phyloP scores from a whole-genome alignment of 2,888 invertebrate species.

The Sussaba pulchella region DNA sequence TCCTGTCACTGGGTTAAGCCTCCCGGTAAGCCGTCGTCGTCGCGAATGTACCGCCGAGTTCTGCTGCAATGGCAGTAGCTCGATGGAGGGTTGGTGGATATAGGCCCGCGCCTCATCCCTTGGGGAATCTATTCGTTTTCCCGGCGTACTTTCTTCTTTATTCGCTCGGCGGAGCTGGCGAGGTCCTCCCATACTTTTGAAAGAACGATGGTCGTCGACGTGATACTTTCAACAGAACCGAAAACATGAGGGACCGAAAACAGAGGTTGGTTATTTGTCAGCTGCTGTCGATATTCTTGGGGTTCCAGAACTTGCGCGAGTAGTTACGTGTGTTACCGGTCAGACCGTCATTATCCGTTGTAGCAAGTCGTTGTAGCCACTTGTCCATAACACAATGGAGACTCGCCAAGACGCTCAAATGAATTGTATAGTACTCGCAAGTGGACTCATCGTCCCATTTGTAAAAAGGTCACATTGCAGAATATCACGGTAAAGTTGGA shows the following conservation, averaged over 20 bases:
- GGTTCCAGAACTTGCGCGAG: constrained; percentile 34
- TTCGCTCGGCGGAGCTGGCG: constrained; percentile 35
- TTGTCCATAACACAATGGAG: constrained; percentile 41
- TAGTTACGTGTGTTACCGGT: constrained; percentile 38
- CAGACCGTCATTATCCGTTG: constrained; percentile 51
- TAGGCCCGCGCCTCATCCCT: constrained; percentile 76
- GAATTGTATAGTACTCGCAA: constrained; percentile 17
- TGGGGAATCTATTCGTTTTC: constrained; percentile 81
- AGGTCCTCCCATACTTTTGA: constrained; percentile 36
- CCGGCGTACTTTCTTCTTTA: constrained; percentile 55
- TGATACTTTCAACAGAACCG: constrained; percentile 17
- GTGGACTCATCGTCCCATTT: not conserved
- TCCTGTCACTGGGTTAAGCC: constrained; percentile 82
- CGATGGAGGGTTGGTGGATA: constrained; percentile 37
- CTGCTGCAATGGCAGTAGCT: constrained; percentile 24
- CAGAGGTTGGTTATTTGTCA: not conserved
- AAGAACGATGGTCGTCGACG: constrained; percentile 10
- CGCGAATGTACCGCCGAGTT: constrained; percentile 59
- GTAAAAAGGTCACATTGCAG: constrained; percentile 23
- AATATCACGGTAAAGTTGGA: no score
- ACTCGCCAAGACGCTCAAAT: constrained; percentile 42
- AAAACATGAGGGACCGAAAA: constrained; percentile 26
- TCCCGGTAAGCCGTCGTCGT: constrained; percentile 69
- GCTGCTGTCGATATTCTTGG: constrained; percentile 37
- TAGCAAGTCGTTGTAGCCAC: constrained; percentile 40